A percentile compares a stretch with the other conserved stretches of the same genome.
Evolutionary conservation across 2,797 vertebrate species (phyloP).

Genomic region (Onychomys arenicola): DNA sequence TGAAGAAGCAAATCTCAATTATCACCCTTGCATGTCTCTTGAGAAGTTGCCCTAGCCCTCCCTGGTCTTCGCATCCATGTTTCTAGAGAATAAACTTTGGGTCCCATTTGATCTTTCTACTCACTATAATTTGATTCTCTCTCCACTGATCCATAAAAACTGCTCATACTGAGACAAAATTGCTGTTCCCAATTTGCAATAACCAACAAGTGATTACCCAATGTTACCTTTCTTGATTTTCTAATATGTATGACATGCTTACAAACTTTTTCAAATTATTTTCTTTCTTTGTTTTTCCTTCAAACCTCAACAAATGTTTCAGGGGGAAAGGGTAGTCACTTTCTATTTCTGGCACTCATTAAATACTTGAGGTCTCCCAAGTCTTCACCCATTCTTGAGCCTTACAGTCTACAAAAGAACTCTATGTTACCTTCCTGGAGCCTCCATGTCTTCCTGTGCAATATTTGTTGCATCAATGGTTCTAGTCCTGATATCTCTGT

Average conservation of each 20-base stretch:
- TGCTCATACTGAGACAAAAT: background rate
- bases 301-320: background rate
- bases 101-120: background rate
- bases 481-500: background rate
- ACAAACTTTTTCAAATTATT: constrained; percentile 17
- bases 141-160: background rate
- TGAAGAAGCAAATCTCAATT: background rate
- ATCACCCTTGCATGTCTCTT: background rate
- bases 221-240: background rate
- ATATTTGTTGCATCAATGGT: background rate
- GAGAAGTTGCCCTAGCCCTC: background rate
- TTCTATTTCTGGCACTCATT: background rate
- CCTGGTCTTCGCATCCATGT: background rate
- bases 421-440: background rate
- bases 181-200: background rate
- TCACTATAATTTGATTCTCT: constrained; percentile 11
- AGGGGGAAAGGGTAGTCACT: background rate
- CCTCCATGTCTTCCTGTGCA: background rate
- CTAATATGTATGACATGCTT: background rate
- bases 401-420: background rate
- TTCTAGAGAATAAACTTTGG: background rate
- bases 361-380: background rate
- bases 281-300: constrained; percentile 8
- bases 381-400: background rate
- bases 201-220: background rate